Evolutionary conservation across 2,888 invertebrate genomes (phyloP), one percentile per base, ranked within the genome.

Genomic region (Drosophila planitibia): DNA sequence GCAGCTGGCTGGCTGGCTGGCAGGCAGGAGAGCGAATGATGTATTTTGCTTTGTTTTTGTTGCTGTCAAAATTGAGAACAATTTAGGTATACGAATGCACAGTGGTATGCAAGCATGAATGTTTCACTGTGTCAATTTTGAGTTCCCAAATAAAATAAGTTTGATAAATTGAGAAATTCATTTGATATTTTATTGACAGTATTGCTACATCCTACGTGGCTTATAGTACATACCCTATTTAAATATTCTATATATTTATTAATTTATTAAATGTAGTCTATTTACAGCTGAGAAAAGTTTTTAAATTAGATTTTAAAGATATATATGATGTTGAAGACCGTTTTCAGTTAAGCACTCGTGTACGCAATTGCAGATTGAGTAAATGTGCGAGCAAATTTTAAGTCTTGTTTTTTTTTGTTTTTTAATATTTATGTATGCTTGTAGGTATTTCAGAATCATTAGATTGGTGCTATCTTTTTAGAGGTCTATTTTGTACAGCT

Each of bases 151-250:
- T 39, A 47, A 10, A 53, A 61, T 41, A n/a, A 7, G 25, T 14
- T 32, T 16, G 12, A 58, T 25, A 49, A 44, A 25, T 41, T 64
- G 5, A 47, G 35, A 51, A 54, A 37, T 39, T 28, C 66, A 55
- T 79, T 75, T 57, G 63, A 75, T 75, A 79, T 68, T 79, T 79
- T 79, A 79, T 75, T 78, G 68, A 67, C 61, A 71, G 64, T 78
- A 75, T 75, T 78, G 35, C 44, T 70, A 52, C 28, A 61, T 72
- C 44, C 62, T 66, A 60, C 75, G 64, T 75, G 49, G 60, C 71
- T 65, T 72, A 72, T 28, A 47, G 39, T 63, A 66, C 60, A 35
- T 57, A 52, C 59, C 72, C 65, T 75, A 70, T 39, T 37, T 33
- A 39, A 57, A 52, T 41, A 51, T 52, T 22, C 41, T 57, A 5